Conservation (phyloP, 1,140 invertebrate genomes). For the Drosophila sucinea region DNA sequence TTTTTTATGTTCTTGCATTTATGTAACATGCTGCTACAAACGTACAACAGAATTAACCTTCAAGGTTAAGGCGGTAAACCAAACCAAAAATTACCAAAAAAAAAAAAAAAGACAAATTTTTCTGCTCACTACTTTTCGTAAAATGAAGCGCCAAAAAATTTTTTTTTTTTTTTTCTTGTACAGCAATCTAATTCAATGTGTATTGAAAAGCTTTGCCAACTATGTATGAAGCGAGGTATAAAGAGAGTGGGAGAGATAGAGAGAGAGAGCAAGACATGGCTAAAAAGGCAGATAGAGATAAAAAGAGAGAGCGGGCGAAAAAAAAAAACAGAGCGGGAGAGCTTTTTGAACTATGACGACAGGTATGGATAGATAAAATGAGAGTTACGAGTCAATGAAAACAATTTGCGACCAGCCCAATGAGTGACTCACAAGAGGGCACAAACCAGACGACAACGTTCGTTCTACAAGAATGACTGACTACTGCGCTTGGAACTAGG, state of each 20-base stretch:
- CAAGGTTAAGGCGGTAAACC: constrained; percentile 69
- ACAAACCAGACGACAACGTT: constrained; percentile 15
- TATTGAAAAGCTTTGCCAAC: constrained; percentile 56
- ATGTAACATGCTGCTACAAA: constrained; percentile 26
- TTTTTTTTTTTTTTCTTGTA: constrained; percentile 60
- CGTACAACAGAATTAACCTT: constrained; percentile 47
- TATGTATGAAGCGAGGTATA: background rate
- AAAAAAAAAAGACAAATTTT: constrained; percentile 51
- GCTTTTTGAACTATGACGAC: constrained; percentile 54
- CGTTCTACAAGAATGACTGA: constrained; percentile 29
- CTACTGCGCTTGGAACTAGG: constrained; percentile 28
- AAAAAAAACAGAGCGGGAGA: constrained; percentile 21
- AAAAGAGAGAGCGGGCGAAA: constrained; percentile 16
- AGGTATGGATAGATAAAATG: constrained; percentile 61
- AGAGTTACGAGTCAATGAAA: constrained; percentile 56
- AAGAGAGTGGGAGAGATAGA: background rate
- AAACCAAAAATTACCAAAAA: constrained; percentile 25
- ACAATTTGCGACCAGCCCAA: constrained; percentile 50
- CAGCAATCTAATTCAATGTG: constrained; percentile 75
- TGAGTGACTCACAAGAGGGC: constrained; percentile 46
- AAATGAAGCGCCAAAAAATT: constrained; percentile 70
- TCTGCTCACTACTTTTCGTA: constrained; percentile 36
- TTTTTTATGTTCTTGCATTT: constrained; percentile 45
- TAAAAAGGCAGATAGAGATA: constrained; percentile 8
- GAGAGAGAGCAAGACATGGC: constrained; percentile 5